Percentiles rank a stretch among this genome's conserved stretches.
These are phyloP conservation scores for Sturnira hondurensis DNA, from an alignment of 2,113 vertebrate species.

Conservation along the genomic window DNA sequence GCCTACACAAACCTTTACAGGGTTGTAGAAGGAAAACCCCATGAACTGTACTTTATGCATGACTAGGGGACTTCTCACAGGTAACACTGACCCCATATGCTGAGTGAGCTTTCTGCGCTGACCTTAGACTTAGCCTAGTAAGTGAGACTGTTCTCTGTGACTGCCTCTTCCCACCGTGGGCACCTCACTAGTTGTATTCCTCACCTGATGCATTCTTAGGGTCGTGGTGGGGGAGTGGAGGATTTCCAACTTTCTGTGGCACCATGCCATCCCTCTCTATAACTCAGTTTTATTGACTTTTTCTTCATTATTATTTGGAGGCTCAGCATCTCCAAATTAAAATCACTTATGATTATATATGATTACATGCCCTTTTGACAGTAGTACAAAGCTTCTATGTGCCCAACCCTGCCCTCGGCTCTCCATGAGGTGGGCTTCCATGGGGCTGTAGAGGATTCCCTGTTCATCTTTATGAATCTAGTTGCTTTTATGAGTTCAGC, in stretches of 20 bases:
- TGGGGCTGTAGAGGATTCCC: background rate
- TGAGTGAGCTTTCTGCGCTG: background rate
- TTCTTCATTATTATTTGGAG: slow-evolving; percentile 30
- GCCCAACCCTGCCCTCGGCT: fast-evolving
- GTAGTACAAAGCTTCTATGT: slow-evolving; percentile 26
- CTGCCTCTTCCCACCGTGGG: background rate
- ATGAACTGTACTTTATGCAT: background rate
- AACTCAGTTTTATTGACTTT: slow-evolving; percentile 41
- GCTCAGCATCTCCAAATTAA: slow-evolving; percentile 49
- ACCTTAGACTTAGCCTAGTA: background rate
- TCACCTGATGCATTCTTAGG: background rate
- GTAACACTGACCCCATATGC: background rate
- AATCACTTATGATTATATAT: slow-evolving; percentile 42
- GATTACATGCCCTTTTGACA: slow-evolving; percentile 22
- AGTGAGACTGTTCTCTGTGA: background rate
- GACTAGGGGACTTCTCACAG: background rate
- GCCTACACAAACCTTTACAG: background rate
- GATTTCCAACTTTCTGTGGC: background rate
- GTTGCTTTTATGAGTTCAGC: slow-evolving; percentile 10
- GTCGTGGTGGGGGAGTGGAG: background rate
- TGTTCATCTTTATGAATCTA: slow-evolving; percentile 42
- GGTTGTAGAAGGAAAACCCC: background rate
- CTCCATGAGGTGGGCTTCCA: background rate
- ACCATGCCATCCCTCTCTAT: background rate
- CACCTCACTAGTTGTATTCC: background rate